Base-by-base conservation (phyloP, 2,888 invertebrate species). In the Liopterus haemorrhoidalis region DNA sequence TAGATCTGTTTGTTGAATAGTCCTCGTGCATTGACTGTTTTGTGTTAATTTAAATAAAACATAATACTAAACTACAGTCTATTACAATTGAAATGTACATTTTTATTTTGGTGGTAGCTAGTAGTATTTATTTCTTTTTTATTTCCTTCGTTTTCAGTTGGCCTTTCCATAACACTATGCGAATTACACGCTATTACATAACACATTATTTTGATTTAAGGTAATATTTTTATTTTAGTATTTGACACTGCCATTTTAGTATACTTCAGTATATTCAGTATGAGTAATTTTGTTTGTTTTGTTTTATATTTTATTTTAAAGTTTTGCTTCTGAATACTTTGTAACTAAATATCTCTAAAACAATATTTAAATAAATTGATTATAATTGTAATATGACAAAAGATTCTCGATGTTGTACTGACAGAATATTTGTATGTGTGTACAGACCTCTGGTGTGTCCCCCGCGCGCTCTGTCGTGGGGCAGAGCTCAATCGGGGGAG, bases 371-470 rank as follows among this genome's bases (percentile, higher is more conserved):
- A 25, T 20, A 40, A 41, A 31, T 9, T 30, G 19, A 12, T 41
- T 32, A 42, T 42, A 15, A 27, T 36, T 27, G 14, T 36, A 18
- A 33, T 33, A 33, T 22, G 20, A 18, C 35, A 27, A 35, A 42
- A 42, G 27, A 15, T 42, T 27, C 28, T 43, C 15, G 20, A 43
- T 36, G 30, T 43, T 36, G n/a, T n/a, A n/a, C n/a, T n/a, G n/a
- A n/a, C n/a, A n/a, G n/a, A n/a, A n/a, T 28, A 22, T 32, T 11
- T 32, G 14, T 30, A 30, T 30, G 14, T 30, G 14, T 30, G 14
- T 30, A 30, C 9, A 75, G 74, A 71, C 78, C 76, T 70, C 75
- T 76, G 70, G 74, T 71, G 71, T 72, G 70, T 71, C 74, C 71
- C 68, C 78, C 71, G 69, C 70, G 65, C 66, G 65, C 64, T 61